Evolutionary conservation across 2,888 invertebrate species (phyloP), one percentile per base, ranked within the genome.

Genomic region (Drosophila prolongata): DNA sequence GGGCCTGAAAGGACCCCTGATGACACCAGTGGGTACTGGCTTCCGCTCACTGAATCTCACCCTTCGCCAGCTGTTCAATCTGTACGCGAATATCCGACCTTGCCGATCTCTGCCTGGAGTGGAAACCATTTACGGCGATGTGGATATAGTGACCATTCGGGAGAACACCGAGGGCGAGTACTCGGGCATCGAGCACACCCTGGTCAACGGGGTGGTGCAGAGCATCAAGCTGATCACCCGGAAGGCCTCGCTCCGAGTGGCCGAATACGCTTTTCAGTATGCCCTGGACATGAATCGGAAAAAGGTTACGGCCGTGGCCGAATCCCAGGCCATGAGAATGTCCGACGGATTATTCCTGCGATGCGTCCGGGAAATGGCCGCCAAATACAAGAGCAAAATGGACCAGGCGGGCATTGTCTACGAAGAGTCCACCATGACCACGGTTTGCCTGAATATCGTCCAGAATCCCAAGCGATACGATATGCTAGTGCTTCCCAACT

Each of bases 151-250:
- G 0, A 99, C 99, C 1, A 99, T 99, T 89, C 94, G 99, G 86
- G 99, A 99, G 93, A 99, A 99, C 93, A 99, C 99, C 0, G 99
- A 99, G 93, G 99, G 99, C 67, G 99, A 99, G 93, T 99, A 99
- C 93, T 99, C 99, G 2, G 99, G 99, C 77, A 99, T 99, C 90
- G 99, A 99, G 93, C 99, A 99, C 92, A 97, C 98, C 93, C 98
- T 99, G 90, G 98, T 99, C 6, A 96, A 98, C 90, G 99, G 99
- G 8, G 99, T 99, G 71, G 99, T 99, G 59, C 99, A 99, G 93
- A 98, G 98, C 93, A 99, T 99, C 90, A 99, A 99, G 93, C 94
- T 99, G 79, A 99, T 99, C 92, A 99, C 99, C 0, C 98, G 99
- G 92, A 95, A 96, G 88, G 99, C 99, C 27, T 98, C 98, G 4